Evolutionary conservation across 2,113 vertebrate species (phyloP), one percentile per base, ranked within the genome.

Genomic region (Cynoglossus semilaevis): DNA sequence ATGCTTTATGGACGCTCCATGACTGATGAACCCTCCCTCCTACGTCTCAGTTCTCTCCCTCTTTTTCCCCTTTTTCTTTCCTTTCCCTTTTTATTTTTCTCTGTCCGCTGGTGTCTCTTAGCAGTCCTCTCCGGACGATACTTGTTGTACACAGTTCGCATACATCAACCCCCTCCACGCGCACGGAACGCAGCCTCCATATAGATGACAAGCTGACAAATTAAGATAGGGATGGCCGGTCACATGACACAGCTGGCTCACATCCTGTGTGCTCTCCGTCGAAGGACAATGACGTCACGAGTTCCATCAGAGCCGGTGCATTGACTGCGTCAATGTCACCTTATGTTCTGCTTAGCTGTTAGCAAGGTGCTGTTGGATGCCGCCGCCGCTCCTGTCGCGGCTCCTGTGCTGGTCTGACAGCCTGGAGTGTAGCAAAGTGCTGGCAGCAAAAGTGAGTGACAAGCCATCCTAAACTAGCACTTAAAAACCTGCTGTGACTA

Each of bases 241-340:
- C 84, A 79, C 77, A 75, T 80, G 84, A 78, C 69, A 76, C 55
- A 47, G 61, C 67, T 48, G 36, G 71, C 70, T 70, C 72, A 61
- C 62, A 62, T 82, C 76, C 70, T 40, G 29, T 52, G 67, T 48
- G 56, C 69, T 60, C 56, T 40, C 51, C 19, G 61, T 64, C 29
- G 63, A 80, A 87, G 85, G 85, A 81, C 85, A 66, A 58, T 85
- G 75, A 87, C 79, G 77, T 86, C 83, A 88, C 45, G 67, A 38
- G 59, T 37, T 53, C 70, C 67, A 67, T 44, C 59, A 58, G 65
- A 73, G 62, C 79, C 70, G 66, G 81, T 66, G 84, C 86, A 80
- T 72, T 70, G 81, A 79, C 77, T 76, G 79, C 71, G 83, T 76
- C 83, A 88, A 86, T 85, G 88, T 88, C 81, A 89, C 84, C 87